Percentiles rank a stretch among this genome's conserved stretches.
Conservation (phyloP, 2,797 vertebrate species). For the Lutjanus argentimaculatus region DNA sequence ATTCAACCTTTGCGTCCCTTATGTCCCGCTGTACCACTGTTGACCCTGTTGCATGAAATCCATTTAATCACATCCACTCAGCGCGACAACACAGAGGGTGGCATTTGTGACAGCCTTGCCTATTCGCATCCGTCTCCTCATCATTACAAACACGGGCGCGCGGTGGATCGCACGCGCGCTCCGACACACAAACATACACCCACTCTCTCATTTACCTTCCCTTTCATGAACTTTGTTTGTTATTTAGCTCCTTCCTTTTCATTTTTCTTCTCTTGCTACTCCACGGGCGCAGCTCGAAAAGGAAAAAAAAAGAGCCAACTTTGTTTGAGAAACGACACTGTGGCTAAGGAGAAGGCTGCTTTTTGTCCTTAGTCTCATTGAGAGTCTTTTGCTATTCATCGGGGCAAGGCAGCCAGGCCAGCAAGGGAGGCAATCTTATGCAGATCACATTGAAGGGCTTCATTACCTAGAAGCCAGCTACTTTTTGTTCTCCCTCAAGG, state of each 20-base stretch:
- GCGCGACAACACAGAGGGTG: conserved; percentile 29
- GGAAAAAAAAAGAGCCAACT: conserved; percentile 38
- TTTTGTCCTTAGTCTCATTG: conserved; percentile 77
- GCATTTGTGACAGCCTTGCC: conserved; percentile 44
- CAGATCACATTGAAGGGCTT: conserved; percentile 83
- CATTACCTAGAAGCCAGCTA: conserved; percentile 82
- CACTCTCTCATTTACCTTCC: conserved; percentile 66
- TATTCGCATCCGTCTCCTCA: conserved; percentile 39
- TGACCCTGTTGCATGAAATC: conserved; percentile 71
- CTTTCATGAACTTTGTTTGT: conserved; percentile 72
- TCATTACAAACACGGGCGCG: conserved; percentile 41
- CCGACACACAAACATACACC: conserved; percentile 31
- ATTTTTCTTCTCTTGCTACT: conserved; percentile 41
- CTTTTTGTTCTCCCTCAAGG: conserved; percentile 78
- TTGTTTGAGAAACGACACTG: conserved; percentile 67
- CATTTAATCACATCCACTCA: conserved; percentile 64
- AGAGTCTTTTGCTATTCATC: conserved; percentile 73
- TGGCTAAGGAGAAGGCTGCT: conserved; percentile 55
- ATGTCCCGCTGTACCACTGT: conserved; percentile 9
- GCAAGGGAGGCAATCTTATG: conserved; percentile 77
- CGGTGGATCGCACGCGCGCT: conserved; percentile 4
- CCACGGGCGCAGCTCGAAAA: conserved; percentile 20
- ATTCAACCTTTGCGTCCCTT: conserved; percentile 26
- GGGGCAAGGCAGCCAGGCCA: conserved; percentile 63
- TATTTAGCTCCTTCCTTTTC: conserved; percentile 59